These are phyloP conservation scores for Drosophila navojoa DNA, from an alignment of 1,140 invertebrate genomes.

Conservation along the genomic window DNA sequence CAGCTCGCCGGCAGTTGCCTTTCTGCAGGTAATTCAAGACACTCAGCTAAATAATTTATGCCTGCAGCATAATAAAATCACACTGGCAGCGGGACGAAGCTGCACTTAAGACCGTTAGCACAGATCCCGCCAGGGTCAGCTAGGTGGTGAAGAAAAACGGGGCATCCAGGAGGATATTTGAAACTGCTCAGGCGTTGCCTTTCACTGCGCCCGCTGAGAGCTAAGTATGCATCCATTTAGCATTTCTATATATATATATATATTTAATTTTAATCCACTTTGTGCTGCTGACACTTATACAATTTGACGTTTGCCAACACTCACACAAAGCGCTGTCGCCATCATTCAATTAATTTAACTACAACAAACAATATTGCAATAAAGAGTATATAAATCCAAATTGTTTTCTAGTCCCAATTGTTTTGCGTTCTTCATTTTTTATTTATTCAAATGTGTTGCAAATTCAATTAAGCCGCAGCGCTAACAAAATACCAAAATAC, in stretches of 20 bases:
- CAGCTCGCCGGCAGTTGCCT: not conserved
- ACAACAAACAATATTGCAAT: not conserved
- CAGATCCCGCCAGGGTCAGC: conserved; percentile 22
- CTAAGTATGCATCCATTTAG: conserved; percentile 2
- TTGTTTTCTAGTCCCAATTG: conserved; percentile 21
- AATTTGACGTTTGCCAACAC: conserved; percentile 43
- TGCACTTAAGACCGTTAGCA: conserved; percentile 15
- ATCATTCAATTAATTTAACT: conserved; percentile 39
- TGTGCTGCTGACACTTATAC: conserved; percentile 12
- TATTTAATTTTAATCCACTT: conserved; percentile 2
- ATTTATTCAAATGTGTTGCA: conserved; percentile 54
- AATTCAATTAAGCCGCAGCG: conserved; percentile 67
- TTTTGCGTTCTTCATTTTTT: conserved; percentile 9
- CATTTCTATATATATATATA: not conserved
- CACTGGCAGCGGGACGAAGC: not conserved
- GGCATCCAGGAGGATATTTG: not conserved
- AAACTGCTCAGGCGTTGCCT: not conserved
- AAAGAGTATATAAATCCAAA: not conserved
- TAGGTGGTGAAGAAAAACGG: not conserved
- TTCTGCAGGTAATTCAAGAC: conserved; percentile 60
- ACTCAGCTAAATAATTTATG: conserved; percentile 75
- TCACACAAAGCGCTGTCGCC: conserved; percentile 34
- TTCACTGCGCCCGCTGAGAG: not conserved
- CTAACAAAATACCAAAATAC: conserved; percentile 4
- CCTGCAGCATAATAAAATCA: conserved; percentile 53